Percentiles rank a stretch among this genome's conserved stretches.
Evolutionary conservation across 2,113 vertebrate species (phyloP).

Genomic region (Lophotis ruficrista): DNA sequence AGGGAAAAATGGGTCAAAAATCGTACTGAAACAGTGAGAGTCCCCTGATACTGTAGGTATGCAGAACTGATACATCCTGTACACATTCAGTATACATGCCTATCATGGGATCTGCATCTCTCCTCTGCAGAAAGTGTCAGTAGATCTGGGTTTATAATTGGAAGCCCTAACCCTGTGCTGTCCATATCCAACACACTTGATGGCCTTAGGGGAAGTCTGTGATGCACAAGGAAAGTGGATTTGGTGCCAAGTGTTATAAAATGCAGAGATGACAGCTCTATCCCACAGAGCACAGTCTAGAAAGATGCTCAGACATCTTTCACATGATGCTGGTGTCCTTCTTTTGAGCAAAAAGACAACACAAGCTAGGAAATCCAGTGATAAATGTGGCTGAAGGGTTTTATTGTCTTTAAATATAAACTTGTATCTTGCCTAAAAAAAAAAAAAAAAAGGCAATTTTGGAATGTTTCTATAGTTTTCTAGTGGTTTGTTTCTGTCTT

Average conservation of each 20-base stretch:
- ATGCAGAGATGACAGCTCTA: neutral
- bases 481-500: neutral
- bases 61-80: neutral
- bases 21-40: neutral
- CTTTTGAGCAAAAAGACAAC: neutral
- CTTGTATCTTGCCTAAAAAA: neutral
- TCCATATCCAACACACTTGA: neutral
- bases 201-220: slow-evolving; percentile 29
- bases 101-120: neutral
- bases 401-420: neutral
- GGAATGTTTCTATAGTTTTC: neutral
- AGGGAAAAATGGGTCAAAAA: slow-evolving; percentile 26
- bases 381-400: neutral
- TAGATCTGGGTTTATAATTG: neutral
- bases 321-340: neutral
- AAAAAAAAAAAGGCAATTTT: neutral
- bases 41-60: neutral
- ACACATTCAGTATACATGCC: neutral
- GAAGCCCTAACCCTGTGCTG: neutral
- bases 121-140: neutral
- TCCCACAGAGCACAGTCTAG: neutral
- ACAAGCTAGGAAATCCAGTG: neutral
- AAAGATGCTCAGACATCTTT: neutral
- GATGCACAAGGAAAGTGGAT: slow-evolving; percentile 29
- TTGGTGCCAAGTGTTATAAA: slow-evolving; percentile 48